Evolutionary conservation across 2,888 invertebrate genomes (phyloP), one percentile per base, ranked within the genome.

Genomic region (Atherix ibis): DNA sequence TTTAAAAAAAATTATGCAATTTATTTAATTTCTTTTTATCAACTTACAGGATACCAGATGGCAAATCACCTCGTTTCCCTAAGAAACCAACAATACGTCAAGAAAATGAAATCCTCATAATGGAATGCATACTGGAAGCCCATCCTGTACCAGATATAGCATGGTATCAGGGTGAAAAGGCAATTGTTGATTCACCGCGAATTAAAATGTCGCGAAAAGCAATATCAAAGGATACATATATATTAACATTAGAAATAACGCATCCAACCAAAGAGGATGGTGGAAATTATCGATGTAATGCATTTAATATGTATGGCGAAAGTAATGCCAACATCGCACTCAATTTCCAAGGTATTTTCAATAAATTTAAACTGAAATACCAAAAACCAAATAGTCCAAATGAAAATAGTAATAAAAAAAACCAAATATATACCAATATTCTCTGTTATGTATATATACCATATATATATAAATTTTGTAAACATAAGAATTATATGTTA

Each of bases 261-360:
- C 88, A 91, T 65, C 97, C 97, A 36, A 87, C 87, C 45, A 83
- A 82, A 56, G 83, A 85, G 56, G 97, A 98, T 65, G 97, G 95
- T 53, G 98, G 98, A 50, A 89, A 89, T 65, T 98, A 97, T 71
- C 80, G 95, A 58, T 97, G 97, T 71, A 95, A 95, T 65, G 98
- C 97, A 53, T 84, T 92, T 70, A 98, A 98, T 73, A 77, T 82
- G 63, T 83, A 80, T 66, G 98, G 98, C 64, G 97, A 98, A 73
- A 94, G 94, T 70, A 98, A 98, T 71, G 98, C 98, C 53, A 98
- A 97, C 68, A 97, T 98, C 69, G 91, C 95, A 58, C 83, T 98
- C 58, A 98, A 98, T 68, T 92, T 97, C 72, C 89, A 92, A 84
- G 92, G 92, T 89, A 57, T 41, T 34, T 28, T 18, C 18, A 24